These are phyloP conservation scores for Blastomussa wellsi DNA, from an alignment of 92 coral and sea anemone species.

Conservation along the genomic window DNA sequence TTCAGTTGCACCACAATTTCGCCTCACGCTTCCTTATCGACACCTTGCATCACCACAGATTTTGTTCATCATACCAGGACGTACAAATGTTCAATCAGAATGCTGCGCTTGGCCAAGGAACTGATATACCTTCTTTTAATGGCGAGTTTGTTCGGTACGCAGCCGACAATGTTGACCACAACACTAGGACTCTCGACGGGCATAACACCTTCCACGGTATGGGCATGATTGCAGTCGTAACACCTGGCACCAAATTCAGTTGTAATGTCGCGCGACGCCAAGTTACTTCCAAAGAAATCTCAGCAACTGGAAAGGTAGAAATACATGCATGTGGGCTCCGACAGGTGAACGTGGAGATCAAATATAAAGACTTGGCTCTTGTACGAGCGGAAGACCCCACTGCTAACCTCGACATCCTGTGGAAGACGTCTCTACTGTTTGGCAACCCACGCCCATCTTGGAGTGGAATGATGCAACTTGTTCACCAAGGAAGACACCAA, in stretches of 20 bases:
- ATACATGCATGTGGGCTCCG: conserved; percentile 32
- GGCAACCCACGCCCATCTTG: conserved; percentile 43
- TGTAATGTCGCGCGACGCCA: background rate
- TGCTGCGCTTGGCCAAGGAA: too few relatives aligned
- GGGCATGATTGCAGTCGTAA: background rate
- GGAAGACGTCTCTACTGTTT: conserved; percentile 56
- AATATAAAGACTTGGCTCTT: conserved; percentile 35
- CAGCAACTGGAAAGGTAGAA: background rate
- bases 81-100: too few relatives aligned
- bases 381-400: conserved; percentile 40
- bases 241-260: background rate
- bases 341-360: conserved; percentile 39
- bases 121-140: too few relatives aligned
- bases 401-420: conserved; percentile 45
- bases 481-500: background rate
- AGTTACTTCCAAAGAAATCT: background rate
- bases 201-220: background rate
- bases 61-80: too few relatives aligned
- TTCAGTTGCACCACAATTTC: too few relatives aligned
- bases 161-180: too few relatives aligned
- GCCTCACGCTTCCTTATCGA: too few relatives aligned
- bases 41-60: too few relatives aligned
- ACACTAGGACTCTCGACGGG: background rate
- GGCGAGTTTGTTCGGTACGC: too few relatives aligned
- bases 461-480: conserved; percentile 58